Evolutionary conservation across 2,797 vertebrate species (phyloP), one percentile per base, ranked within the genome.

Genomic region (Trichosurus vulpecula): DNA sequence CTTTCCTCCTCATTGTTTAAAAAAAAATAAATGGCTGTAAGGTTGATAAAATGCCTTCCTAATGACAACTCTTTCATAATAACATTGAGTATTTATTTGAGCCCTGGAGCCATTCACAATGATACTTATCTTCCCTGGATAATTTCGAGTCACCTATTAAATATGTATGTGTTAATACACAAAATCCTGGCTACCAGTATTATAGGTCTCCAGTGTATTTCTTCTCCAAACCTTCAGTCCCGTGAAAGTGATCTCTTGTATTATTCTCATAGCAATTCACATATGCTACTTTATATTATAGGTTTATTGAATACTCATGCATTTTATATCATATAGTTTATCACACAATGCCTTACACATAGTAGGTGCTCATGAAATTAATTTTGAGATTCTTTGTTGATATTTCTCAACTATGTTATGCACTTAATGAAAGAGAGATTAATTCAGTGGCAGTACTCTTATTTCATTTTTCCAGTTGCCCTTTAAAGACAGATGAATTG

Each of bases 391-490:
- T 87, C 9, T 51, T 87, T 51, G 41, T 87, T 51, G 22, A 47
- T 87, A 25, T 87, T 87, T 81, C 35, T 92, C 35, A 94, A 16
- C 52, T 41, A 87, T 41, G 66, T 47, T 87, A 27, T 87, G 3
- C 41, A 11, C 22, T 1, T 66, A 29, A 47, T n/a, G 52, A 54
- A 96, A 95, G 52, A 91, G 91, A 52, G 25, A 51, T 47, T 87
- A 87, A 87, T 27, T 47, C 41, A 47, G 9, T 87, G n/a, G 92
- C 2, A 57, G 1, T 55, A 31, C 22, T 92, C 25, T 51, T 51
- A 89, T 91, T 92, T 94, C 56, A 90, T 87, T 87, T 92, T 96
- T 94, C 58, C 22, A 94, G 53, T 54, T 25, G 58, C 4, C 1
- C 54, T 29, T 93, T 93, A 90, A 87, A 51, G 92, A 92, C 27